Percentiles rank a stretch among this genome's conserved stretches.
Evolutionary conservation across 2,888 invertebrate genomes (phyloP).

Genomic region (Orchesellides sinensis): DNA sequence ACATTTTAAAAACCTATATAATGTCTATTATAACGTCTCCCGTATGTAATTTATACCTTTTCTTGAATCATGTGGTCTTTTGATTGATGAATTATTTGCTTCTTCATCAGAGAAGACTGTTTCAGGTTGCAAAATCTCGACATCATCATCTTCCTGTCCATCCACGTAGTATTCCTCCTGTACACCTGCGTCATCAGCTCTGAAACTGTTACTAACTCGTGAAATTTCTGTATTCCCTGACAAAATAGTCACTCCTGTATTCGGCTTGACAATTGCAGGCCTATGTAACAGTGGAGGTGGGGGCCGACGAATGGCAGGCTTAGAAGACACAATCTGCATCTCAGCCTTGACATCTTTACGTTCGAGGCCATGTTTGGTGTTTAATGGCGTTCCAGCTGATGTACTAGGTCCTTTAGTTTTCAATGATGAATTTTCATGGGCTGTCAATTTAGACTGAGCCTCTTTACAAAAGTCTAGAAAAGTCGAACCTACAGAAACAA

Average conservation of each 20-base stretch:
- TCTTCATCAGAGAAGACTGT: slow-evolving; percentile 55
- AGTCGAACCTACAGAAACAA: slow-evolving; percentile 38
- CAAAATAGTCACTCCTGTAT: not conserved
- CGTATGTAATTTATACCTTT: no score
- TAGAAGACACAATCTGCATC: not conserved
- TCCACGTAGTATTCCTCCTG: slow-evolving; percentile 6
- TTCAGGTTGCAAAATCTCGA: slow-evolving; percentile 44
- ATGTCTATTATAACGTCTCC: no score
- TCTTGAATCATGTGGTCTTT: not conserved
- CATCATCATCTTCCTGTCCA: slow-evolving; percentile 35
- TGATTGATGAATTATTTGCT: not conserved
- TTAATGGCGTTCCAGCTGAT: no score
- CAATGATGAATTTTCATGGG: no score
- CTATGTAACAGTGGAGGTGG: slow-evolving; percentile 51
- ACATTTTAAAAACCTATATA: not conserved
- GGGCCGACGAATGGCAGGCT: not conserved
- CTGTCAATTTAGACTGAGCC: slow-evolving; percentile 16
- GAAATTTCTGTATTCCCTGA: not conserved
- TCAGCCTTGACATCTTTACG: not conserved
- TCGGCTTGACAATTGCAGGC: not conserved
- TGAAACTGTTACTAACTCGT: not conserved
- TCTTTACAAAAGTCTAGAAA: slow-evolving; percentile 54
- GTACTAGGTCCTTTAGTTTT: not conserved
- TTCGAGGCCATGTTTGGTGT: not conserved
- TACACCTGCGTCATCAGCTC: not conserved